phyloP scores from a whole-genome alignment of 1,140 invertebrate species.

The Rhynchophorus ferrugineus region DNA sequence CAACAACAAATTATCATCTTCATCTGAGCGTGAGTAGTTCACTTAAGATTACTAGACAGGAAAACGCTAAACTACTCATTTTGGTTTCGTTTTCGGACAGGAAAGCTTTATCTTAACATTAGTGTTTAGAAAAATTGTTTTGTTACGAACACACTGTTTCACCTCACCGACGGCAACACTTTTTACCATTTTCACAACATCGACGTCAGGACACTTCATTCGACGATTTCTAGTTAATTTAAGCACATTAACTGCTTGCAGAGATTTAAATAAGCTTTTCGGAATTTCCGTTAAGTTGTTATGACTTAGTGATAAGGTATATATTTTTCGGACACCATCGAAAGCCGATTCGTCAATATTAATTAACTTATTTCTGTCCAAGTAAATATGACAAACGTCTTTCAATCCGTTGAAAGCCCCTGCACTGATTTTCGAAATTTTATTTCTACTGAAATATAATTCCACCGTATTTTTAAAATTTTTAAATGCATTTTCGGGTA shows the following conservation, averaged over 20 bases:
- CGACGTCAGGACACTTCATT: conserved; percentile 23
- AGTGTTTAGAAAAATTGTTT: too few species aligned
- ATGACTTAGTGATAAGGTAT: conserved; percentile 24
- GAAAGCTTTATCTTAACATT: too few species aligned
- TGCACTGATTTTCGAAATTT: conserved; percentile 27
- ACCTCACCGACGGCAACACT: too few species aligned
- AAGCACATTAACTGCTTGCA: conserved; percentile 12
- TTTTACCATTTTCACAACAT: conserved; percentile 15
- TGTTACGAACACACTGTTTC: too few species aligned
- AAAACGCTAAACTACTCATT: too few species aligned
- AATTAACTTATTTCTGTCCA: conserved; percentile 31
- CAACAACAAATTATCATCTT: too few species aligned
- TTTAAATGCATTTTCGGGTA: conserved; percentile 30
- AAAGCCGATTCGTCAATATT: conserved; percentile 23
- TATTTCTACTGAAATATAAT: conserved; percentile 32
- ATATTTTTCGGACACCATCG: conserved; percentile 20
- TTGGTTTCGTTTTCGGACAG: too few species aligned
- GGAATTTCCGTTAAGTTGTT: conserved; percentile 27
- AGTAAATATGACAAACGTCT: conserved; percentile 26
- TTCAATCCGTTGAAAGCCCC: conserved; percentile 27
- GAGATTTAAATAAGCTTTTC: conserved; percentile 14
- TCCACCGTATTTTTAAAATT: conserved; percentile 26
- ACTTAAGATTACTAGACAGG: too few species aligned
- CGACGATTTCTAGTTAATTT: conserved; percentile 22
- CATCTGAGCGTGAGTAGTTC: too few species aligned